Evolutionary conservation across 2,888 invertebrate species (phyloP).

Genomic region (Theodoxus fluviatilis): DNA sequence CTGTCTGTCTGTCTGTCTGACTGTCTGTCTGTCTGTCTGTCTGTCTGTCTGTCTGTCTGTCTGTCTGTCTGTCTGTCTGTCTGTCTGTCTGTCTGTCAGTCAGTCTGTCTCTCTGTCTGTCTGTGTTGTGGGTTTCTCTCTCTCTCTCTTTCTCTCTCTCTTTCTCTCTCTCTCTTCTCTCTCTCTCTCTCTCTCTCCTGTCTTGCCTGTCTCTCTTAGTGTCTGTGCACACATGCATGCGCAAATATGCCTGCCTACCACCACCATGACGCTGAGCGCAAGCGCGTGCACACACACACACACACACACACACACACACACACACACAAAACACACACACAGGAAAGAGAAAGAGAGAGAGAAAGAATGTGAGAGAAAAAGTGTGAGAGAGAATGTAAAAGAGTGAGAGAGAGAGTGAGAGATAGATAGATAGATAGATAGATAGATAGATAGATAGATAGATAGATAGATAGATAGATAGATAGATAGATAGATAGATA

Average conservation of each 20-base stretch:
- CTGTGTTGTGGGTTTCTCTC: not conserved
- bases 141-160: conserved; percentile 22
- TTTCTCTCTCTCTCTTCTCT: not conserved
- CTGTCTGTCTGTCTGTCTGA: conserved; percentile 7
- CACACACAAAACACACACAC: not conserved
- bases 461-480: not conserved
- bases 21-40: conserved; percentile 21
- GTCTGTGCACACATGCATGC: not conserved
- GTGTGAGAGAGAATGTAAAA: not conserved
- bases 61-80: conserved; percentile 14
- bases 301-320: conserved; percentile 8
- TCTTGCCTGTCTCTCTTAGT: conserved; percentile 15
- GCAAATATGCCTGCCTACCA: not conserved
- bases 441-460: not conserved
- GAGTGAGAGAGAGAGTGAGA: not conserved
- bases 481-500: not conserved
- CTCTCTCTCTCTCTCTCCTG: conserved; percentile 1
- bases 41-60: conserved; percentile 4
- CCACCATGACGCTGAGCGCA: too few species aligned
- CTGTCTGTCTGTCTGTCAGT: conserved; percentile 15
- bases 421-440: not conserved
- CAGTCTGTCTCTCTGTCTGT: conserved; percentile 4
- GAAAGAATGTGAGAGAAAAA: not conserved
- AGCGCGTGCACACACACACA: conserved; percentile 1
- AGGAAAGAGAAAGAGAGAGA: not conserved